Percentiles rank a stretch among this genome's conserved stretches.
Conservation (phyloP, 1,140 invertebrate species). For the Lordiphosa clarofinis region DNA sequence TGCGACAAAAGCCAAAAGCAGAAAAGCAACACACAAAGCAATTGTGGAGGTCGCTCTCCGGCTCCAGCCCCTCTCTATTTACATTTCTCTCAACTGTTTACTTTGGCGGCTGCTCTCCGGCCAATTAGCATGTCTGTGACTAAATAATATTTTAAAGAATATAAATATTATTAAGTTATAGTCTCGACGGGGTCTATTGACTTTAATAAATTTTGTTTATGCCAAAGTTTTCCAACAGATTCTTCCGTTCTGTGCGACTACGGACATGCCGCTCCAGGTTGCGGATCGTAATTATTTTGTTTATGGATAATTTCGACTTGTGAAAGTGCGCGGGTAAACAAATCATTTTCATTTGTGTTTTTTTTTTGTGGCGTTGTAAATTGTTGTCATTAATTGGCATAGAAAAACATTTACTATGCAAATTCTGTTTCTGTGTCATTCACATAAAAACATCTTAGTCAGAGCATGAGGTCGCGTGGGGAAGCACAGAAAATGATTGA, state of each 20-base stretch:
- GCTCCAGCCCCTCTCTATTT: constrained; percentile 28
- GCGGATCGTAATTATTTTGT: constrained; percentile 29
- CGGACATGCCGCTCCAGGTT: constrained; percentile 2
- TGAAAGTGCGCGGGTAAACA: constrained; percentile 13
- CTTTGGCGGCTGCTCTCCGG: constrained; percentile 48
- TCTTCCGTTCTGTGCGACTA: neutral
- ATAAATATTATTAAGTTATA: constrained; percentile 42
- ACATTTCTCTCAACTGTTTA: constrained; percentile 49
- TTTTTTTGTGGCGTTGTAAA: constrained; percentile 23
- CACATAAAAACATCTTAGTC: constrained; percentile 4
- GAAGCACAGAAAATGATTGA: constrained; percentile 11
- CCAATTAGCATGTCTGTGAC: constrained; percentile 34
- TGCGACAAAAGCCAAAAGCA: constrained; percentile 38
- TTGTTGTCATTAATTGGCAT: constrained; percentile 23
- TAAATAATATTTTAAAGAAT: constrained; percentile 37
- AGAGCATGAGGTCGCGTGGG: constrained; percentile 11
- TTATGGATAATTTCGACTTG: constrained; percentile 24
- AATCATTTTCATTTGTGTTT: neutral
- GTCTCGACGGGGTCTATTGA: neutral
- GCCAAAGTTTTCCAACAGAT: no score
- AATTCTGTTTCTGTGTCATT: neutral
- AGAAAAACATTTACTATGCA: constrained; percentile 2
- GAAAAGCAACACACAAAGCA: constrained; percentile 22
- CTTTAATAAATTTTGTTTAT: no score
- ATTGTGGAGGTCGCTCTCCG: constrained; percentile 15